Conservation (phyloP, 2,113 vertebrate species). For the Syngnathus scovelli region DNA sequence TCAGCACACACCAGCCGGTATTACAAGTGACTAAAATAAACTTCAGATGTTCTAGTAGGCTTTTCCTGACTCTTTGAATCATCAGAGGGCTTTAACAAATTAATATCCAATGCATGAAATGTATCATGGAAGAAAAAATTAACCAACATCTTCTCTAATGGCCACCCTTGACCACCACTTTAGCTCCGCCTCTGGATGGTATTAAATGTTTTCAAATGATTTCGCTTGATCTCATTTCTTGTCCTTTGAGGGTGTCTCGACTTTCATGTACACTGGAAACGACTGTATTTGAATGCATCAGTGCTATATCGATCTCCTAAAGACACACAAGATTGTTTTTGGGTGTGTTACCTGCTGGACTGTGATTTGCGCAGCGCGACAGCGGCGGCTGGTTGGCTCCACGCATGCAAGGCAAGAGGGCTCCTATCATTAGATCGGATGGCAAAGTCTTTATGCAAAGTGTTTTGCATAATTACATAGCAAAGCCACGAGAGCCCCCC, state of each 20-base stretch:
- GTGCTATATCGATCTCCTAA: background rate
- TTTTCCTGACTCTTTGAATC: no score
- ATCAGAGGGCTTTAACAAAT: background rate
- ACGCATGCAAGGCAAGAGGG: slow-evolving; percentile 82
- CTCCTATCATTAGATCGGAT: slow-evolving; percentile 99
- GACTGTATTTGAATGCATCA: background rate
- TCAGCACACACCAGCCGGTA: no score
- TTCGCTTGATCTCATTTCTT: no score
- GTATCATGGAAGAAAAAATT: no score
- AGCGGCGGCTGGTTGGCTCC: slow-evolving; percentile 60
- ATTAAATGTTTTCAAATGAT: no score
- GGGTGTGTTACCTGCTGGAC: background rate
- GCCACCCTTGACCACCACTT: no score
- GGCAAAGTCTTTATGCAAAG: slow-evolving; percentile 98
- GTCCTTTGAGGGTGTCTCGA: background rate
- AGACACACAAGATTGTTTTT: background rate
- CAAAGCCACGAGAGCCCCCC: slow-evolving; percentile 99
- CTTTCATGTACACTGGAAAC: background rate
- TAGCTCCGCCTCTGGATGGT: no score
- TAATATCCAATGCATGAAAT: background rate
- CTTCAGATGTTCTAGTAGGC: no score
- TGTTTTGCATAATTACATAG: slow-evolving; percentile 99
- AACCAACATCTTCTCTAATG: no score
- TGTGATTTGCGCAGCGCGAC: background rate
- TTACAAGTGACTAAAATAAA: no score